Conservation (phyloP, 2,797 vertebrate species). For the Perodicticus potto region DNA sequence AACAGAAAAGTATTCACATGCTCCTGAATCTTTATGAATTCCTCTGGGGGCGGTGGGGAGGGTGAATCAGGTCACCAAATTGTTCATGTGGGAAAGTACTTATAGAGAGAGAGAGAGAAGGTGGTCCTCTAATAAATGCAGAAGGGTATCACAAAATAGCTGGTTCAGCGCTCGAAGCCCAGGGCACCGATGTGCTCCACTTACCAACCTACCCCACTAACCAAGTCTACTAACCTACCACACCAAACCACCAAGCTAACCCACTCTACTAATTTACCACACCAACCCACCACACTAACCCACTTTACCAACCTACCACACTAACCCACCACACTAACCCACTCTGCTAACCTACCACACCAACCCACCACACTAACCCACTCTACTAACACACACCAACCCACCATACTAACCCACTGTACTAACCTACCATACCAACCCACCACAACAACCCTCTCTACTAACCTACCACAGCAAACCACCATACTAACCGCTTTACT, state of each 20-base stretch:
- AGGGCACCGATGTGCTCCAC: background rate
- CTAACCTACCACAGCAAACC: background rate
- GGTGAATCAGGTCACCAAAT: background rate
- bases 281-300: background rate
- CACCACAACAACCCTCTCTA: background rate
- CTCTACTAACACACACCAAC: background rate
- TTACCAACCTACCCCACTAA: too few relatives aligned
- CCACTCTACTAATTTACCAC: background rate
- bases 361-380: background rate
- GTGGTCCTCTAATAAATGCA: background rate
- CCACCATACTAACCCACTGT: background rate
- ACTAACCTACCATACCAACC: background rate
- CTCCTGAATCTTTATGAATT: too few relatives aligned
- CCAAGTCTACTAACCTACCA: background rate
- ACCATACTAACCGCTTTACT: fast-evolving
- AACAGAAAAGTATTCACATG: background rate
- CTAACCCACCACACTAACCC: background rate
- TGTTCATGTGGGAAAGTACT: background rate
- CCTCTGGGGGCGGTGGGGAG: too few relatives aligned
- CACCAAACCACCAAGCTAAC: background rate
- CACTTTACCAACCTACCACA: background rate
- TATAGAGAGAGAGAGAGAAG: too few relatives aligned
- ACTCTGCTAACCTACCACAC: background rate
- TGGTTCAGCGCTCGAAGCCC: too few relatives aligned
- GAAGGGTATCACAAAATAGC: background rate